Evolutionary conservation across 1,140 invertebrate species (phyloP), one percentile per base, ranked within the genome.

Genomic region (Platyura marginata): DNA sequence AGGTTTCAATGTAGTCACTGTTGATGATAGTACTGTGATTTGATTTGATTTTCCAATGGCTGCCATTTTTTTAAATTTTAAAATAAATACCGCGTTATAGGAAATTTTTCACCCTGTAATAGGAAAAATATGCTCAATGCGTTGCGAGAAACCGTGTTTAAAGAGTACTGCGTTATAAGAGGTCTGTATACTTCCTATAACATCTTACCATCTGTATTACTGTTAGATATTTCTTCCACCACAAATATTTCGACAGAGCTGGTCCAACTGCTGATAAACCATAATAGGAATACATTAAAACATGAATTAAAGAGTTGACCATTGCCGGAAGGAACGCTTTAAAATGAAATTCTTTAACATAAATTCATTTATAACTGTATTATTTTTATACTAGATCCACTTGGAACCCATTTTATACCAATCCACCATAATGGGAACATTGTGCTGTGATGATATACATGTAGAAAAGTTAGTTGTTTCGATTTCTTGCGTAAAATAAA

Each of bases 371-470:
- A n/a, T n/a, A n/a, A n/a, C n/a, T n/a, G n/a, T n/a, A n/a, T n/a
- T n/a, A n/a, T n/a, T n/a, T n/a, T n/a, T n/a, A n/a, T 64, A 88
- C 85, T 79, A 21, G 86, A 88, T 44, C 92, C 92, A 57, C 90
- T 91, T 15, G 91, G 88, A 8, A 94, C 87, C 84, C 87, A 97
- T 69, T 93, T 93, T 46, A 92, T 81, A 16, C 88, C 87, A 48
- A 94, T 91, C 89, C 90, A 97, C 85, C 89, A 94, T 15, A 91
- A 72, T 1, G 74, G 70, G 53, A 92, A 89, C 83, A 92, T 92
- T 0, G 84, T 89, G 3, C 85, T 85, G 55, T 92, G 88, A 61
- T 93, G 89, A 54, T 92, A 92, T 1, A 92, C 77, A 48, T 93
- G 88, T 3, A 93, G 68, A 62, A 92, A 92, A 10, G 82, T 87